Percentiles rank a stretch among this genome's conserved stretches.
Evolutionary conservation across 2,113 vertebrate genomes (phyloP).

Genomic region (Elaphurus davidianus): DNA sequence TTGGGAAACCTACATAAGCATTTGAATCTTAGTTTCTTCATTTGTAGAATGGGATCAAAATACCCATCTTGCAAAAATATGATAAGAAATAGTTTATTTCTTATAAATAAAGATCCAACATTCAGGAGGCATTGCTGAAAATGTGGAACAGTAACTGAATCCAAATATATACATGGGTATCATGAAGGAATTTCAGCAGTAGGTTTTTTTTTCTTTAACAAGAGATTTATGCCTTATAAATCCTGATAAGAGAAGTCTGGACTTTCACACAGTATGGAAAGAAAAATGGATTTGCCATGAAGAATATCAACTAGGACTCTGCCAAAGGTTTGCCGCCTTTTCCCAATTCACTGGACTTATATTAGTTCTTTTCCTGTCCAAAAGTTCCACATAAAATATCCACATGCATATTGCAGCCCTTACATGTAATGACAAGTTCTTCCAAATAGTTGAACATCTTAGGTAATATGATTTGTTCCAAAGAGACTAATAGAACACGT

Average conservation of each 20-base stretch:
- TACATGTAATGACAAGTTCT: not conserved
- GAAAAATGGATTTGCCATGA: slow-evolving; percentile 17
- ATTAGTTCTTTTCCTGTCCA: not conserved
- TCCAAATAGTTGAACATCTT: not conserved
- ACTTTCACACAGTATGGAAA: not conserved
- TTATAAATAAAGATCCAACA: not conserved
- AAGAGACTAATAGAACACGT: not conserved
- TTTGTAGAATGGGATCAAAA: not conserved
- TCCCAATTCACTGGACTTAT: slow-evolving; percentile 41
- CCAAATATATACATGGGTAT: not conserved
- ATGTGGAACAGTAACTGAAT: not conserved
- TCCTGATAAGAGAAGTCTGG: not conserved
- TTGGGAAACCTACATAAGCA: not conserved
- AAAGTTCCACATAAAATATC: slow-evolving; percentile 11
- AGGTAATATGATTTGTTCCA: not conserved
- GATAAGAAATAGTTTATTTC: not conserved
- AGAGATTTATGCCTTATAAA: not conserved
- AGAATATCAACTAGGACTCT: not conserved
- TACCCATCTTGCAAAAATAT: not conserved
- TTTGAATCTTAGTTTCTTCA: not conserved
- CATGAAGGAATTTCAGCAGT: not conserved
- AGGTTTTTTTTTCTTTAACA: not conserved
- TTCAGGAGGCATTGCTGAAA: not conserved
- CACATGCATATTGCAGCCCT: not conserved
- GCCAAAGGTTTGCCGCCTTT: slow-evolving; percentile 27